Base-by-base conservation (phyloP, 2,888 invertebrate genomes). In the Chrysolina americana region DNA sequence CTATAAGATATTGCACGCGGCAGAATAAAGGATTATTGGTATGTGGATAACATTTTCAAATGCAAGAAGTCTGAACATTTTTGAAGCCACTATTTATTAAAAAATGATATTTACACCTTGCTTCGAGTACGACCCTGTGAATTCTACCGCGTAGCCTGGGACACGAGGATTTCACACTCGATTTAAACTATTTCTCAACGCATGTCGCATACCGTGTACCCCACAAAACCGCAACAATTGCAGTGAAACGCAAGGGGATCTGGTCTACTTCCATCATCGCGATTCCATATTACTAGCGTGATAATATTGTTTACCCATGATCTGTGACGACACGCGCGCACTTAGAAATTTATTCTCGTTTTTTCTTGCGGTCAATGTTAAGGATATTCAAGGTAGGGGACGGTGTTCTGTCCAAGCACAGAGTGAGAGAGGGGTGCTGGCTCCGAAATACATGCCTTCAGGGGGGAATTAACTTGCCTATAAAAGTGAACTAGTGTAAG, bases 401-500 rank as follows among this genome's bases (percentile, higher is more conserved):
- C 75, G 72, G 62, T 62, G 70, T 66, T 62, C 69, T 64, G 62
- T 48, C 72, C 75, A 70, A 63, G 70, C 53, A 19, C 62, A 41
- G 50, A 44, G 28, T 36, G 36, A 36, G 50, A 70, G 66, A 70
- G 66, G 74, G 70, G 74, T 70, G 65, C 8, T 36, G 59, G 19
- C 50, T 59, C 66, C 70, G 66, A 74, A 74, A 74, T 48, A 53
- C 56, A 41, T 19, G 68, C 53, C 53, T 53, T 64, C 66, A 73
- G 73, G 69, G 73, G 73, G 73, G 65, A 70, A 56, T 65, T 48
- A 41, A 59, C 62, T 65, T 65, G 66, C 71, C 83, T 86, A 87
- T 87, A 87, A 84, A 87, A 84, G 85, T 81, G 81, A 80, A 80
- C 83, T 85, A 86, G 85, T 87, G 86, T 82, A 87, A 87, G 86